These are phyloP conservation scores for Eurosta solidaginis DNA, from an alignment of 1,140 invertebrate genomes.

Conservation along the genomic window DNA sequence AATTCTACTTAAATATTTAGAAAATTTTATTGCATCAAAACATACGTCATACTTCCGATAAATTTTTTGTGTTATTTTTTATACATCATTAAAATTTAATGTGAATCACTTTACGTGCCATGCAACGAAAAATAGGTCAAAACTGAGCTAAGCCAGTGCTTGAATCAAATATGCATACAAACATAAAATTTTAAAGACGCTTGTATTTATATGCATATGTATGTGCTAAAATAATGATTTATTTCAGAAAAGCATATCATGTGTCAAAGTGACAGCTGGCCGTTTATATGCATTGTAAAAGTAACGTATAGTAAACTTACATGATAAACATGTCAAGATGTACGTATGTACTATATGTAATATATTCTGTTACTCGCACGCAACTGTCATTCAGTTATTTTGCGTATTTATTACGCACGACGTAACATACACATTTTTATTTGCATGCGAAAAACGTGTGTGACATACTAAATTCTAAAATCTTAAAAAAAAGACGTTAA, in stretches of 20 bases:
- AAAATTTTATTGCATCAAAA: too few relatives aligned
- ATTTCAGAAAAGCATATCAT: not conserved
- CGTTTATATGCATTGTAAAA: slow-evolving; percentile 24
- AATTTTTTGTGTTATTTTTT: not conserved
- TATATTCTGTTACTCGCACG: not conserved
- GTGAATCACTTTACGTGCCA: slow-evolving; percentile 3
- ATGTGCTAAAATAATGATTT: not conserved
- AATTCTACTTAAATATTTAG: too few relatives aligned
- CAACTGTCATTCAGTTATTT: not conserved
- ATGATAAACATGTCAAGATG: too few relatives aligned
- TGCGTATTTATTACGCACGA: slow-evolving; percentile 24
- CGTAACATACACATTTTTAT: not conserved
- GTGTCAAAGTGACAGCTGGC: slow-evolving; percentile 11
- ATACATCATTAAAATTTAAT: slow-evolving; percentile 22
- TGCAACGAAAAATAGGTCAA: not conserved
- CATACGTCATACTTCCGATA: not conserved
- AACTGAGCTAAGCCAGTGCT: too few relatives aligned
- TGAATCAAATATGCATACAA: not conserved
- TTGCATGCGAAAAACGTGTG: not conserved
- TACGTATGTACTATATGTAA: too few relatives aligned
- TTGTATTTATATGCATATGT: not conserved
- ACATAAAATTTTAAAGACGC: not conserved
- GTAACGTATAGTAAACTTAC: too few relatives aligned
- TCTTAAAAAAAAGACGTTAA: not conserved
- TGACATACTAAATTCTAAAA: not conserved